Evolutionary conservation across 2,113 vertebrate species (phyloP), one percentile per base, ranked within the genome.

Genomic region (Colaptes auratus): DNA sequence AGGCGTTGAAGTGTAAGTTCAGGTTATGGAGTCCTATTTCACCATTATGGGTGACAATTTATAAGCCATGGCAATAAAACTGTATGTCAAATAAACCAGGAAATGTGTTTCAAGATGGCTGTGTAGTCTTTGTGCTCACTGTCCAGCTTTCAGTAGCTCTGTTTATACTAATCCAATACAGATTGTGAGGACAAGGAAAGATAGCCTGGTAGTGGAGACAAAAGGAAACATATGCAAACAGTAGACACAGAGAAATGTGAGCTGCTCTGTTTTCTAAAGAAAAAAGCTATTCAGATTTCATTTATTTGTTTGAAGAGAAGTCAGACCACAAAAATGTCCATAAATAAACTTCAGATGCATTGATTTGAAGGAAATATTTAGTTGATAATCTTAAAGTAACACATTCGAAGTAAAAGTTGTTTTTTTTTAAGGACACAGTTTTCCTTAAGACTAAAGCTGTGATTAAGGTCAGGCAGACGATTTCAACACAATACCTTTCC

Each of bases 21-120:
- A 89, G 65, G 86, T 94, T 97, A 96, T 94, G 72, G 89, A 95
- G 77, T 78, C 64, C 86, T 96, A 96, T 93, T 97, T 96, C 95
- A 97, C 89, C 60, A 91, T 97, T 93, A 96, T 64, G 95, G 91
- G 88, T 94, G 96, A 92, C 93, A 94, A 92, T 96, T 97, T 92
- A 96, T 95, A 96, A 89, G 86, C 75, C 90, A 75, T 15, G 35
- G 83, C 90, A 93, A 96, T 95, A 96, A 97, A 97, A 90, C 83
- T 86, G 63, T 84, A 91, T 86, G 83, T 83, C 91, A 92, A 93
- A 81, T 96, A 92, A 96, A 94, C 9, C 87, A 90, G 82, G 78
- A 94, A 95, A 96, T 93, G 87, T 89, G 64, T 86, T 96, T 90
- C 74, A 87, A 96, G 75, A 88, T 69, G 71, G 78, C 92, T 94